phyloP scores from a whole-genome alignment of 2,797 vertebrate genomes.

The Bradypus variegatus region DNA sequence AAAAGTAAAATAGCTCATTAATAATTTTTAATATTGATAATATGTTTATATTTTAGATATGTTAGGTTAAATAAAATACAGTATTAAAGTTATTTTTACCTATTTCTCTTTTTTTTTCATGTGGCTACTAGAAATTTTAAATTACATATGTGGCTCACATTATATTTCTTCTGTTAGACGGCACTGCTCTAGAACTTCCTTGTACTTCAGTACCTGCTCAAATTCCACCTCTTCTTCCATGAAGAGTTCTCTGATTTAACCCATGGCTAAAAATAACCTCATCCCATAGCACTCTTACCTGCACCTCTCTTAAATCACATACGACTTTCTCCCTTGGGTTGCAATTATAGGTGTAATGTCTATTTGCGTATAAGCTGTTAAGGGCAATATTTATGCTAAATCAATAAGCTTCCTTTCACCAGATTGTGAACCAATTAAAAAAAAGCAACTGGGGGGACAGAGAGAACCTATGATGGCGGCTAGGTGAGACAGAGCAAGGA shows the following conservation, averaged over 20 bases:
- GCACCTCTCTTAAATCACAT: background rate
- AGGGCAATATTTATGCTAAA: background rate
- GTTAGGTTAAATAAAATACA: background rate
- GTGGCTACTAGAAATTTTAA: background rate
- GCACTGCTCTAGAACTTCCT: background rate
- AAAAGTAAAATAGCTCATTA: background rate
- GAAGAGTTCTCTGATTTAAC: conserved; percentile 9
- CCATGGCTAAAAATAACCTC: background rate
- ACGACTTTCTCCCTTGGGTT: background rate
- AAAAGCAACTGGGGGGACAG: background rate
- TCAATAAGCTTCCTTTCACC: background rate
- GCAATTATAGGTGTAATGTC: background rate
- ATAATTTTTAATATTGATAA: background rate
- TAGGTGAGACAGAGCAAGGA: too few relatives aligned
- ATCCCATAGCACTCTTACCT: background rate
- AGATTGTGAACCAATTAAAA: background rate
- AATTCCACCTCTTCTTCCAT: background rate
- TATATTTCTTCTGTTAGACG: background rate
- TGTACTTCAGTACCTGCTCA: background rate
- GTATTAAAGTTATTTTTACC: background rate
- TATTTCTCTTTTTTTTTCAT: background rate
- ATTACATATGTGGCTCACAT: background rate
- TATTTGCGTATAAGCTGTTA: background rate
- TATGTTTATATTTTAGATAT: background rate
- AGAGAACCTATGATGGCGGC: too few relatives aligned